These are phyloP conservation scores for Malurus melanocephalus DNA, from an alignment of 2,113 vertebrate species.

Conservation along the genomic window DNA sequence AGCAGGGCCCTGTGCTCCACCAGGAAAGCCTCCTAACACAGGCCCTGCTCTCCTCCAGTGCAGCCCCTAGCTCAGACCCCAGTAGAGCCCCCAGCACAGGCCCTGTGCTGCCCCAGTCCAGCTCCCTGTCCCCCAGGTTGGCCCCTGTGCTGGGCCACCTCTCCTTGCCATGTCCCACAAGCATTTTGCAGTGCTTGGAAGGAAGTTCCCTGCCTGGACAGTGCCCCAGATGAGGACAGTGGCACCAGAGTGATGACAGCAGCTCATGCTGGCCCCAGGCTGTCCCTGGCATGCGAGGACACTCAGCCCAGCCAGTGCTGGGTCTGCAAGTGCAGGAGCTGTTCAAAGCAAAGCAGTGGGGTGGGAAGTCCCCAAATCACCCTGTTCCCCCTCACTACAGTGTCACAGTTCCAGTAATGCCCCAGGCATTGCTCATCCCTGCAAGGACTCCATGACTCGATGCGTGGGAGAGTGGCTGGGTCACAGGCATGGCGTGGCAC, in stretches of 20 bases:
- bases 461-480: neutral
- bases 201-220: neutral
- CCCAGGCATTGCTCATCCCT: rapidly evolving
- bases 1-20: too few species aligned
- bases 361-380: rapidly evolving
- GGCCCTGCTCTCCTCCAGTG: too few species aligned
- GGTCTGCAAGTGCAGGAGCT: neutral
- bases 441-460: rapidly evolving
- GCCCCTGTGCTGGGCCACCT: neutral
- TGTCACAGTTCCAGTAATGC: rapidly evolving
- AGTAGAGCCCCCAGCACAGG: neutral
- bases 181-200: neutral
- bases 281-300: rapidly evolving
- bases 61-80: neutral
- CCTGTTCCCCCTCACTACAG: rapidly evolving
- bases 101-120: neutral
- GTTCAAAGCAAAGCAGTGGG: neutral
- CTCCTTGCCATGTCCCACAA: neutral
- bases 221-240: rapidly evolving
- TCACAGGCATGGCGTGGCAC: neutral
- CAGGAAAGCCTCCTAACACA: neutral
- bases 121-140: rapidly evolving
- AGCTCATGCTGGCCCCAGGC: neutral
- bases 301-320: neutral
- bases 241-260: neutral